phyloP scores from a whole-genome alignment of 2,113 vertebrate species.

The Argyrosomus japonicus region DNA sequence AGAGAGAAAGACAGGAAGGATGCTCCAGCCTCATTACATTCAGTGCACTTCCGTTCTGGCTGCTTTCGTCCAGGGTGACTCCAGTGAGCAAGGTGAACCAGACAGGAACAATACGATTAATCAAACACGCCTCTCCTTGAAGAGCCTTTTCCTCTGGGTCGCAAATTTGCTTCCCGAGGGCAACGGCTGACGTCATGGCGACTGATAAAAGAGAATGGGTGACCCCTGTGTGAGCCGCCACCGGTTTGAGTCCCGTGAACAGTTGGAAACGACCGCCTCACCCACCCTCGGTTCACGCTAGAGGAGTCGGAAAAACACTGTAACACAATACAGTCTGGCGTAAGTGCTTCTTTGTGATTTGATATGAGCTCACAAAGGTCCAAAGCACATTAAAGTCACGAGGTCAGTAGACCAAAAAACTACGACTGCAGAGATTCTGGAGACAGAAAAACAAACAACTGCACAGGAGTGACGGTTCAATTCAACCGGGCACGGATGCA shows the following conservation, averaged over 20 bases:
- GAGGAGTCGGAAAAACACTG: constrained; percentile 28
- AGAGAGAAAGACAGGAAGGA: constrained; percentile 70
- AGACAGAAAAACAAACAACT: not conserved
- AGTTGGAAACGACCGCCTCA: constrained; percentile 52
- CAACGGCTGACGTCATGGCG: constrained; percentile 68
- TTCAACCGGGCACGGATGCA: no score
- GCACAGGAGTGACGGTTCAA: no score
- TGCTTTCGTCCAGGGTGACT: constrained; percentile 73
- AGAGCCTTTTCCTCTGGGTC: constrained; percentile 75
- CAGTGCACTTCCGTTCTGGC: constrained; percentile 72
- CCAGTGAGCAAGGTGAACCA: constrained; percentile 74
- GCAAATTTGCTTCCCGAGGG: constrained; percentile 71
- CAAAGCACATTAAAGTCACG: constrained; percentile 14
- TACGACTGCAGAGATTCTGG: not conserved
- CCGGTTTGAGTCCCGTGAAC: constrained; percentile 33
- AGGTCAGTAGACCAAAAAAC: constrained; percentile 16
- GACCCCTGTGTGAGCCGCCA: constrained; percentile 61
- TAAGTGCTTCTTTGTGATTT: constrained; percentile 46
- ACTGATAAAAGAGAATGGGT: constrained; percentile 61
- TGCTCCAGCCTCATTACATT: constrained; percentile 78
- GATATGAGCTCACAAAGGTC: constrained; percentile 32
- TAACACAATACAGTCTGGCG: constrained; percentile 19
- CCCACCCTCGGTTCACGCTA: constrained; percentile 58
- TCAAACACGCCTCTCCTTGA: constrained; percentile 76
- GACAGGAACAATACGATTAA: constrained; percentile 80